These are phyloP conservation scores for Euphonia xanthogaster DNA, from an alignment of 2,797 vertebrate genomes.

Conservation along the genomic window DNA sequence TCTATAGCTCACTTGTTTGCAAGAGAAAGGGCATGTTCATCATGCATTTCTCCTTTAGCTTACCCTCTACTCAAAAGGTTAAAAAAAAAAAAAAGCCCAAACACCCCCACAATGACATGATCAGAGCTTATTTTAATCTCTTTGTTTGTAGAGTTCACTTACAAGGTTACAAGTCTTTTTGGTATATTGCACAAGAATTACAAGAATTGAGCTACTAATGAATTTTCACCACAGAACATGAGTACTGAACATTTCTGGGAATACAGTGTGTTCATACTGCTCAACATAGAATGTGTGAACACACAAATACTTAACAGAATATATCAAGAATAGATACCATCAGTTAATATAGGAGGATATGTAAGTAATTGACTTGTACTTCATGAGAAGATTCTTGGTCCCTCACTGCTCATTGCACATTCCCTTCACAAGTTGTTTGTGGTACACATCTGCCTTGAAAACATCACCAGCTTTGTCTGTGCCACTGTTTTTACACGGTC, in stretches of 20 bases:
- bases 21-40: not conserved
- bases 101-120: not conserved
- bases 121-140: not conserved
- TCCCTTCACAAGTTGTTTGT: not conserved
- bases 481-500: not conserved
- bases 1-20: not conserved
- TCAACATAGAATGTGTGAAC: not conserved
- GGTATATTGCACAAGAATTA: not conserved
- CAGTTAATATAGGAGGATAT: not conserved
- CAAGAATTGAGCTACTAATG: not conserved
- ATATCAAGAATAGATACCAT: not conserved
- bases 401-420: not conserved
- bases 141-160: not conserved
- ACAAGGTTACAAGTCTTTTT: not conserved
- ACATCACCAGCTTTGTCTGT: not conserved
- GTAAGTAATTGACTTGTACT: not conserved
- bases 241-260: not conserved
- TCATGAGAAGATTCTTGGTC: not conserved
- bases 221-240: not conserved
- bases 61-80: not conserved
- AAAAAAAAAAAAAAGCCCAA: not conserved
- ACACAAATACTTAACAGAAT: accelerated
- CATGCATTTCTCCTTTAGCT: not conserved
- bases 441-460: not conserved
- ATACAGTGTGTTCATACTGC: not conserved